Evolutionary conservation across 23 tunicate species (phyloP), one percentile per base, ranked within the genome.

Genomic region (Halocynthia aurantium): DNA sequence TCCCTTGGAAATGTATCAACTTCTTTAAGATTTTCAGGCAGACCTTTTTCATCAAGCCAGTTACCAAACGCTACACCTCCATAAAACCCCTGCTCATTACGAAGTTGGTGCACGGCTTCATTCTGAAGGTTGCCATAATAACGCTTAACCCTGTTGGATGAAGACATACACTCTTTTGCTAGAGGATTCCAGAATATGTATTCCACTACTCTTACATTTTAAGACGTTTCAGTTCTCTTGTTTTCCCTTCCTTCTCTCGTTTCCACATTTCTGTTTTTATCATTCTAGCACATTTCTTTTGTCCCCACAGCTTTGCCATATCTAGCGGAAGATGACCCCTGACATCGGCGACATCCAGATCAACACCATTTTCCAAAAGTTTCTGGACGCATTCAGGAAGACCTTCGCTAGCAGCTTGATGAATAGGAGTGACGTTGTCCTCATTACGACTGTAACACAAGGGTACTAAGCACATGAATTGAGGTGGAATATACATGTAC

Each of bases 321-420:
- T 88, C 87, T 49, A 77, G 55, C 6, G 95, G 78, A 18, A 81
- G 77, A 49, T 88, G 76, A 7, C 80, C 81, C 55, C 87, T 78
- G 51, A 40, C 51, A 73, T 88, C 83, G 13, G 12, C 44, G 18
- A 74, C 49, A 44, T 83, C 76, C 52, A 78, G 50, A 54, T 79
- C 83, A 15, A 84, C 87, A 8, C 80, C 81, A 52, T 66, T 6
- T 21, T 76, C 78, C 2, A 84, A 54, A 15, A 89, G 71, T 22
- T 76, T 15, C 50, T 70, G 51, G 75, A 89, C 22, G 64, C 85
- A 80, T 11, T 84, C 83, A 9, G 72, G 54, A 52, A 84, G 52
- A 7, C 96, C 96, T 79, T 80, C 88, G 51, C 84, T 69, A 6
- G 96, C 96, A 11, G 96, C 96, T 76, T 89, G 80, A 62, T 89